These are phyloP conservation scores for Odontomyia ornata DNA, from an alignment of 2,888 invertebrate species.

Conservation along the genomic window DNA sequence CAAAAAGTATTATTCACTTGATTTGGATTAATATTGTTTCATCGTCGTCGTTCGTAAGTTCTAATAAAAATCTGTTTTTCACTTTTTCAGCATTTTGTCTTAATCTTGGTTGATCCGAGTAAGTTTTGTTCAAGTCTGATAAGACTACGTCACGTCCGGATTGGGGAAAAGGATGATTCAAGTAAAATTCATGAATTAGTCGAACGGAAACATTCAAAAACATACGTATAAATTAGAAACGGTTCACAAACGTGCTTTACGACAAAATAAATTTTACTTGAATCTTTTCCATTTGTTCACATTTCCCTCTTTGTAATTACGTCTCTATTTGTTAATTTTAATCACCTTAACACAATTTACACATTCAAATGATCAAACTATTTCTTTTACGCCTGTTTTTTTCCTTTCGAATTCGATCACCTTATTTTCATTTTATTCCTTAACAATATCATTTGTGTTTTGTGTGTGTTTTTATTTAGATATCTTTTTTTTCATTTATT, in stretches of 20 bases:
- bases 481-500: slow-evolving; percentile 17
- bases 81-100: not conserved
- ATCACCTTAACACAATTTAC: not conserved
- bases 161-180: not conserved
- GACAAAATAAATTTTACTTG: slow-evolving; percentile 25
- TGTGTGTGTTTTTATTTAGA: slow-evolving; percentile 8
- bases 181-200: not conserved
- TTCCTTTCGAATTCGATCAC: not conserved
- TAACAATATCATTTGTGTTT: slow-evolving; percentile 16
- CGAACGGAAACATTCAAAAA: not conserved
- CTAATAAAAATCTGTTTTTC: not conserved
- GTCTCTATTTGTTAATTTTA: not conserved
- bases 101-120: not conserved
- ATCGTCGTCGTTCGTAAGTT: not conserved
- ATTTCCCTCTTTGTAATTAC: not conserved
- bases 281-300: not conserved
- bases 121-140: not conserved
- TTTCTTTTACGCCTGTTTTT: not conserved
- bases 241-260: not conserved
- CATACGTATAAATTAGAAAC: not conserved
- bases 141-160: not conserved
- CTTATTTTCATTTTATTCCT: not conserved
- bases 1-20: not conserved
- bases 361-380: not conserved
- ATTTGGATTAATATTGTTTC: not conserved